Evolutionary conservation across 92 coral and sea anemone genomes (phyloP).

Genomic region (Epizoanthus scotinus): DNA sequence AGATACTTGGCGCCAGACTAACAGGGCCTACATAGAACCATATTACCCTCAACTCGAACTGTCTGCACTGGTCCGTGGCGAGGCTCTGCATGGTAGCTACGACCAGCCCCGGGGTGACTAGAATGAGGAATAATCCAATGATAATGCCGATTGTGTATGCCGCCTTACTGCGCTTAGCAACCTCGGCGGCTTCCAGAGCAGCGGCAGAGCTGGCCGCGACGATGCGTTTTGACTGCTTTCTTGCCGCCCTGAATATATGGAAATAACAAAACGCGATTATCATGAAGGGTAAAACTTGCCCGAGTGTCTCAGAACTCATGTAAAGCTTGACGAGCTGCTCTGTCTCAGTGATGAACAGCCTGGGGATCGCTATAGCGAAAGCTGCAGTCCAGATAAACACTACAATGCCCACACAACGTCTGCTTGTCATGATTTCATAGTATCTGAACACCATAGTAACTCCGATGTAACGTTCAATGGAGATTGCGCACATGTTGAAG

Average conservation of each 20-base stretch:
- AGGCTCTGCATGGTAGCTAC: conserved; percentile 21
- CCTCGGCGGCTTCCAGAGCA: conserved; percentile 32
- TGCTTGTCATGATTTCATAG: conserved; percentile 4
- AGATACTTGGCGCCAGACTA: conserved; percentile 17
- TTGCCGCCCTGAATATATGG: conserved; percentile 29
- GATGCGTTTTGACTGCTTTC: conserved; percentile 27
- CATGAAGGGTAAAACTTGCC: conserved; percentile 30
- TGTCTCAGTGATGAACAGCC: conserved; percentile 16
- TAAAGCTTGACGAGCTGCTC: conserved; percentile 15
- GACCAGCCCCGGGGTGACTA: conserved; percentile 17
- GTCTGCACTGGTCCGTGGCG: conserved; percentile 13
- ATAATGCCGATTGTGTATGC: conserved; percentile 21
- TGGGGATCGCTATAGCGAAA: conserved; percentile 7
- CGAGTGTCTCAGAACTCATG: conserved; percentile 14
- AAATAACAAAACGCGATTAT: conserved; percentile 43
- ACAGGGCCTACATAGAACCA: conserved; percentile 31
- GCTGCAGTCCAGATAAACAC: conserved; percentile 19
- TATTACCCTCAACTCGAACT: conserved; percentile 5
- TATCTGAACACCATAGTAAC: conserved; percentile 37
- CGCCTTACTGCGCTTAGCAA: conserved; percentile 29
- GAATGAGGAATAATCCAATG: conserved; percentile 18
- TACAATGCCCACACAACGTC: conserved; percentile 13
- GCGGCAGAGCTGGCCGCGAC: conserved; percentile 24
- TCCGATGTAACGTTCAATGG: conserved; percentile 32
- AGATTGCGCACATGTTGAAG: conserved; percentile 35